phyloP scores from a whole-genome alignment of 2,797 vertebrate species.

The Phalloptychus januarius region DNA sequence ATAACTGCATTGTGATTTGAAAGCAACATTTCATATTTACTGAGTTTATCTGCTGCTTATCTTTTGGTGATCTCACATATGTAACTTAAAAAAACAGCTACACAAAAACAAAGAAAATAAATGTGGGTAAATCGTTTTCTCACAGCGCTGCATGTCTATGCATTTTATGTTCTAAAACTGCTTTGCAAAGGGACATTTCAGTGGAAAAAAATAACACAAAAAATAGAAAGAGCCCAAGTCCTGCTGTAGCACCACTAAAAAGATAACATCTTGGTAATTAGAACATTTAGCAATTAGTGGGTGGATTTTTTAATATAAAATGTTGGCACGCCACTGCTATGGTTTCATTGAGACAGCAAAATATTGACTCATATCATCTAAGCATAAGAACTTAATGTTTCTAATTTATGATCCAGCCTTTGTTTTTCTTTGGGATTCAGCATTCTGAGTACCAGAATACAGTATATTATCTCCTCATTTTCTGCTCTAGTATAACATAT shows the following conservation, averaged over 20 bases:
- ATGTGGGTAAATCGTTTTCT: neutral
- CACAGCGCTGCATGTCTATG: neutral
- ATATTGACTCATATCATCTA: constrained; percentile 13
- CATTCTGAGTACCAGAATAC: neutral
- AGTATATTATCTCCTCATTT: neutral
- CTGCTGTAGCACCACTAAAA: neutral
- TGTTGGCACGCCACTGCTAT: neutral
- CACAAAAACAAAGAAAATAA: neutral
- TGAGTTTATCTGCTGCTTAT: neutral
- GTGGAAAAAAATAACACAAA: no score
- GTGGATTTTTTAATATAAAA: neutral
- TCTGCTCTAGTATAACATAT: neutral
- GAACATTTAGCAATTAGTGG: neutral
- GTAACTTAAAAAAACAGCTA: neutral
- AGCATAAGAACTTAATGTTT: neutral
- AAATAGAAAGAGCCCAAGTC: neutral
- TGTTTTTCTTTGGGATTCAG: neutral
- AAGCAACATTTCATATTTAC: neutral
- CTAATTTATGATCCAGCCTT: neutral
- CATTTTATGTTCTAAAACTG: neutral
- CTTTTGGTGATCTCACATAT: neutral
- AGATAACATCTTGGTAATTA: no score
- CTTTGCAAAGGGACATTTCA: neutral
- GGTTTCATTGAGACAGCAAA: constrained; percentile 23
- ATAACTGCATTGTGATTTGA: neutral